Percentiles rank a stretch among this genome's conserved stretches.
Conservation (phyloP, 2,797 vertebrate genomes). For the Merluccius polli region DNA sequence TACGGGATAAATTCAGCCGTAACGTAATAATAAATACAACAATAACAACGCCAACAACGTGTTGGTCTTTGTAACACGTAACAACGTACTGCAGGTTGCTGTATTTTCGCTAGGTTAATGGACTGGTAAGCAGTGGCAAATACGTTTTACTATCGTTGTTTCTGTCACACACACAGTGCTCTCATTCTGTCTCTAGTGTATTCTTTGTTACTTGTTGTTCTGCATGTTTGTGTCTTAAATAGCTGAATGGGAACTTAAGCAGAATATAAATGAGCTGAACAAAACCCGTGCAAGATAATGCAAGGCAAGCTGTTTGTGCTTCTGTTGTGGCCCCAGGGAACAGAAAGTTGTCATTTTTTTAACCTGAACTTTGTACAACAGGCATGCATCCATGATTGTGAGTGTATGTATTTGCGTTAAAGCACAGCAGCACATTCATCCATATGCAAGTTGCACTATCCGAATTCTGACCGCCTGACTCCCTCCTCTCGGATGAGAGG, state of each 20-base stretch:
- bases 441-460: not conserved
- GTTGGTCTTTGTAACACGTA: not conserved
- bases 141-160: not conserved
- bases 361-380: not conserved
- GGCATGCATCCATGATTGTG: not conserved
- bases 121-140: not conserved
- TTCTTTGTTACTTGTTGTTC: not conserved
- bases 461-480: not conserved
- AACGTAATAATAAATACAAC: too few species aligned
- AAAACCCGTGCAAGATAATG: not conserved
- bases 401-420: too few species aligned
- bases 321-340: conserved; percentile 3
- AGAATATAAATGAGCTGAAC: not conserved
- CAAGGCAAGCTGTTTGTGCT: not conserved
- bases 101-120: not conserved
- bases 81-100: not conserved
- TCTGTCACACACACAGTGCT: not conserved
- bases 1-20: too few species aligned
- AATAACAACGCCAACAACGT: too few species aligned
- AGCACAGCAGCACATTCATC: not conserved
- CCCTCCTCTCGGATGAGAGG: not conserved
- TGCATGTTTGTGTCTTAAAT: not conserved
- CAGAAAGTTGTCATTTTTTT: conserved; percentile 4
- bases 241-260: not conserved
- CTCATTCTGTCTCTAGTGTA: not conserved